These are phyloP conservation scores for Pocota personata DNA, from an alignment of 2,888 invertebrate species.

Conservation along the genomic window DNA sequence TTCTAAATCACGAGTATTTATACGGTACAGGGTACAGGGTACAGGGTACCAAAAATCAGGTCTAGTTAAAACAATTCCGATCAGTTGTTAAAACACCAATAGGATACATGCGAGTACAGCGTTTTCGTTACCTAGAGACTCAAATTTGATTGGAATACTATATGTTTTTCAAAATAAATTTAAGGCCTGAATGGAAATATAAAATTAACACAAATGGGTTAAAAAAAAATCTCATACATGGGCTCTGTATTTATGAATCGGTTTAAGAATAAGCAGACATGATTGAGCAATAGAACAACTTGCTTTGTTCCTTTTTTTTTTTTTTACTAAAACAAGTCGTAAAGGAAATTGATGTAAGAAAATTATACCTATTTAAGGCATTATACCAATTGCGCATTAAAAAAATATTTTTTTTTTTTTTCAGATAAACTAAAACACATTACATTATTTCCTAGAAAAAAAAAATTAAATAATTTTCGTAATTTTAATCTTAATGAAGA, in stretches of 20 bases:
- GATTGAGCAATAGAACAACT: conserved; percentile 41
- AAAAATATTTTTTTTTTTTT: not conserved
- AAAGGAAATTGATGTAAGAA: not conserved
- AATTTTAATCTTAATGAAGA: conserved; percentile 31
- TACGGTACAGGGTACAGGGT: too few species aligned
- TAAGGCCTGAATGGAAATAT: too few species aligned
- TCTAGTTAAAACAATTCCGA: too few species aligned
- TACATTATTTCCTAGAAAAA: conserved; percentile 25
- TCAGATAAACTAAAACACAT: not conserved
- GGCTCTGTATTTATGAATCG: conserved; percentile 14
- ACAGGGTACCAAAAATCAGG: too few species aligned
- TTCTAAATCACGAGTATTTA: too few species aligned
- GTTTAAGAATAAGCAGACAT: conserved; percentile 3
- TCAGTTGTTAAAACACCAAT: too few species aligned
- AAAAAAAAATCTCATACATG: not conserved
- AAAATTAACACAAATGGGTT: not conserved
- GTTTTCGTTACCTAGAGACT: too few species aligned
- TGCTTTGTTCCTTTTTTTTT: not conserved
- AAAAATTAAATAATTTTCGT: conserved; percentile 1
- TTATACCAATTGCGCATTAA: not conserved
- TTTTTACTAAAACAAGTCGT: not conserved
- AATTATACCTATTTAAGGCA: conserved; percentile 1
- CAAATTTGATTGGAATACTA: too few species aligned
- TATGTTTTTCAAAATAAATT: not conserved
- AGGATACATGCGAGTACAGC: too few species aligned